Evolutionary conservation across 2,888 invertebrate species (phyloP).

Genomic region (Hedychridium roseum): DNA sequence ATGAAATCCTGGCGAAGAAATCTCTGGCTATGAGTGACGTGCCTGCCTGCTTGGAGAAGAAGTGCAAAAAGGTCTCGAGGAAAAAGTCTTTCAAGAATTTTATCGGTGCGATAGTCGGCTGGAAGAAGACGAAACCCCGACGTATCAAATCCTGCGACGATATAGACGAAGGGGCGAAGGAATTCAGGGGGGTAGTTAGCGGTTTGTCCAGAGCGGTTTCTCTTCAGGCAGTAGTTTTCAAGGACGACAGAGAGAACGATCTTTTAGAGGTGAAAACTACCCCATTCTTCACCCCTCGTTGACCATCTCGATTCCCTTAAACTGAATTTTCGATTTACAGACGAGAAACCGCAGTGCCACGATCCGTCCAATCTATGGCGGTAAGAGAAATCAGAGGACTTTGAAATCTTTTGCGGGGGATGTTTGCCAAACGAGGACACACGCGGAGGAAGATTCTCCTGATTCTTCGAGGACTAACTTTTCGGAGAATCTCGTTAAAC

Average conservation of each 20-base stretch:
- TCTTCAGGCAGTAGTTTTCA: not conserved
- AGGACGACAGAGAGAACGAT: not conserved
- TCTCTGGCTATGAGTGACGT: too few relatives aligned
- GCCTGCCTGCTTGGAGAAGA: too few relatives aligned
- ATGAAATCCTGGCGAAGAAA: too few relatives aligned
- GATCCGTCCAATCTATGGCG: constrained; percentile 27
- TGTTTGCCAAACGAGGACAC: not conserved
- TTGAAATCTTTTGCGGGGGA: not conserved
- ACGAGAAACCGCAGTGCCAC: constrained; percentile 15
- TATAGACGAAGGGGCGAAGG: constrained; percentile 5
- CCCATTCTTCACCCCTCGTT: too few relatives aligned
- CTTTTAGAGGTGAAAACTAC: not conserved
- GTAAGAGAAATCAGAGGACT: constrained; percentile 9
- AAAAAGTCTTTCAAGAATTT: constrained; percentile 27
- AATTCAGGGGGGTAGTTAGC: too few relatives aligned
- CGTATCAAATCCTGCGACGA: constrained; percentile 12
- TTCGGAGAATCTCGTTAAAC: constrained; percentile 14
- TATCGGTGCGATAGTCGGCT: constrained; percentile 23
- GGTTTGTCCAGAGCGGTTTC: constrained; percentile 8
- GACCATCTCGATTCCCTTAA: too few relatives aligned
- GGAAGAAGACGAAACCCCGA: constrained; percentile 19
- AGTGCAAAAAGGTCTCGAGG: constrained; percentile 1
- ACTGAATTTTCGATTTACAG: constrained; percentile 7
- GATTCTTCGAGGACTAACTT: too few relatives aligned
- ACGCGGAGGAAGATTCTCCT: too few relatives aligned